Base-by-base conservation (phyloP, 2,113 vertebrate species). In the Serinus canaria region DNA sequence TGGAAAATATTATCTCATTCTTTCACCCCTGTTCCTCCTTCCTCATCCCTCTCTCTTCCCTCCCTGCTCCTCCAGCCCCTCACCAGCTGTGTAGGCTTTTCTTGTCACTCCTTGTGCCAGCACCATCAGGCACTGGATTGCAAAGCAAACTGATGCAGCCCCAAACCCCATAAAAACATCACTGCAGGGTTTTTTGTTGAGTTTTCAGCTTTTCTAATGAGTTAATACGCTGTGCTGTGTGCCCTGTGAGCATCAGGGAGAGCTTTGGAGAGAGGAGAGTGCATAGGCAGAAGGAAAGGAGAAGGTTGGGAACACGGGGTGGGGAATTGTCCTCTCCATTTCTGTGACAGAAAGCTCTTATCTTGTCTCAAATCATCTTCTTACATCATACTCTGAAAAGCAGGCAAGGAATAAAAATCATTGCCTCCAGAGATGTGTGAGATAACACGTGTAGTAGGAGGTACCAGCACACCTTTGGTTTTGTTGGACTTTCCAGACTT, bases 401-500 rank as follows among this genome's bases (percentile, higher is more conserved):
- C 30, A 67, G 68, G 72, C 44, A 64, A 82, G 25, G 80, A 92
- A 66, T 75, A 49, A 91, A 95, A 84, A 59, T 44, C 62, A 41
- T 31, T 4, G 0, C 44, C 49, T 82, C 47, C 73, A 68, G 73
- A 76, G 8, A 35, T 37, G 33, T 0, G 18, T 1, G 10, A 94
- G 52, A 92, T 90, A 78, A 52, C 27, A 37, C 7, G 2, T 3
- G 15, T 52, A 25, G 88, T 50, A 55, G 89, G 89, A 92, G 46
- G 70, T 66, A 46, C 62, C 56, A 62, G 72, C 17, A 20, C 23
- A 67, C 13, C 44, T 67, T 83, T 93, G 90, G 82, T 62, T 80
- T 78, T 72, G 39, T 59, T 87, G 91, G 95, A 91, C 83, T 96
- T 92, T 92, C 92, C 96, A 82, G 89, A 35, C 64, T 88, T 87